Conservation (phyloP, 92 coral and sea anemone genomes). For the Bergia puertoricense region DNA sequence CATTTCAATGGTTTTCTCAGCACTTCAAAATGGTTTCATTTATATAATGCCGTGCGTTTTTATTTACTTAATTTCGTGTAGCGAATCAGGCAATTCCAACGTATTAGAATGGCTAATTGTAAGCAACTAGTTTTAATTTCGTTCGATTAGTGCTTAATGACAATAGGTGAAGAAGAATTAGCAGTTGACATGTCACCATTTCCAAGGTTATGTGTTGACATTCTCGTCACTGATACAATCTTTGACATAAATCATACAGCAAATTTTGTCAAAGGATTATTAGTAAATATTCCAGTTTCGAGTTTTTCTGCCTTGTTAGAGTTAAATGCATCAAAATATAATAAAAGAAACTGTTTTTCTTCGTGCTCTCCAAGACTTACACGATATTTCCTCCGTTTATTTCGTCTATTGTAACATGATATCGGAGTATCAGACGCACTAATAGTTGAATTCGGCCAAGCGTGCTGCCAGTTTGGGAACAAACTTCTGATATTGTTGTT, state of each 20-base stretch:
- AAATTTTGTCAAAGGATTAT: neutral
- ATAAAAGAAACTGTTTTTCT: neutral
- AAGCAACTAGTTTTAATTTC: constrained; percentile 35
- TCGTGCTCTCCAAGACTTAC: neutral
- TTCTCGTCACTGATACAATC: constrained; percentile 25
- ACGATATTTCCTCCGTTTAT: neutral
- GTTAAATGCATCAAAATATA: neutral
- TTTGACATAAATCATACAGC: neutral
- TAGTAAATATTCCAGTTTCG: neutral
- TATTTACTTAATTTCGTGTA: constrained; percentile 29
- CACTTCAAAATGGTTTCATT: constrained; percentile 56
- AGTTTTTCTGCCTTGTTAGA: neutral
- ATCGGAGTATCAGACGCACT: neutral
- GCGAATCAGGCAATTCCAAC: constrained; percentile 30
- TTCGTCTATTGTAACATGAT: neutral
- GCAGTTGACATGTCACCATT: constrained; percentile 7
- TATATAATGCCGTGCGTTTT: neutral
- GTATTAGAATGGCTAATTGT: constrained; percentile 37
- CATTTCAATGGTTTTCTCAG: constrained; percentile 70
- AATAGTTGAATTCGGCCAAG: constrained; percentile 18
- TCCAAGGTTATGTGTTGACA: constrained; percentile 36
- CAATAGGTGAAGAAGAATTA: constrained; percentile 38
- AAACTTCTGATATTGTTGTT: constrained; percentile 31
- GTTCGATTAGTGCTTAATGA: constrained; percentile 41
- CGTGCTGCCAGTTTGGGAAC: constrained; percentile 5